phyloP scores from a whole-genome alignment of 2,113 vertebrate species.

The Oenanthe melanoleuca region DNA sequence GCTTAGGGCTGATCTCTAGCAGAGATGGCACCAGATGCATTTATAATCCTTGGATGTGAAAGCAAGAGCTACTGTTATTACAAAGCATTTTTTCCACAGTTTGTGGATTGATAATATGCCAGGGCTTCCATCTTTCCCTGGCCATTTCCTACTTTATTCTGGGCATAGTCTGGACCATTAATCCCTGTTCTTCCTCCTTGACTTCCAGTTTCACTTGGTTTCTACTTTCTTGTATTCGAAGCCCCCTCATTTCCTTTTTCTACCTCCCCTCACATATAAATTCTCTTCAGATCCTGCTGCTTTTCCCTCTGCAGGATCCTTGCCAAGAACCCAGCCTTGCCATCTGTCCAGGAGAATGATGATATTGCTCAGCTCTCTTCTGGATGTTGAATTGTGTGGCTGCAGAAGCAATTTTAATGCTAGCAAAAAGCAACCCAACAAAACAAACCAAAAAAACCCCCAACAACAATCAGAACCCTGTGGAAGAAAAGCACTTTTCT shows the following conservation, averaged over 20 bases:
- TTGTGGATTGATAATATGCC: background rate
- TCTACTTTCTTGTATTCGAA: background rate
- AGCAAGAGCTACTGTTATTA: background rate
- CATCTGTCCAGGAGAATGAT: slow-evolving; percentile 39
- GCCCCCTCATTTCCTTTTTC: background rate
- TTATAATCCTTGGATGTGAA: slow-evolving; percentile 9
- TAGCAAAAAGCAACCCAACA: background rate
- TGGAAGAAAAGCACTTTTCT: background rate
- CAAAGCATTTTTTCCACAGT: background rate
- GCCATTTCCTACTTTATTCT: background rate
- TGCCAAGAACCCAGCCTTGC: slow-evolving; percentile 40
- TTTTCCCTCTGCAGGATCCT: slow-evolving; percentile 1
- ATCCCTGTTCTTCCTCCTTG: background rate
- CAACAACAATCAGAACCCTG: background rate
- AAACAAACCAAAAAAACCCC: background rate
- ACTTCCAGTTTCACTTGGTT: background rate
- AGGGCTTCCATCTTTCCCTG: background rate
- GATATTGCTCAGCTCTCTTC: slow-evolving; percentile 28
- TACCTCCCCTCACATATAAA: background rate
- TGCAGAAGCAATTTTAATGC: background rate
- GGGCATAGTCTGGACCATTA: background rate
- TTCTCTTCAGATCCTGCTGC: background rate
- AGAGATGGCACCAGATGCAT: background rate
- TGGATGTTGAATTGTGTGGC: background rate
- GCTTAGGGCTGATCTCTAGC: background rate